phyloP scores from a whole-genome alignment of 1,140 invertebrate species.

The Anoplophora glabripennis region DNA sequence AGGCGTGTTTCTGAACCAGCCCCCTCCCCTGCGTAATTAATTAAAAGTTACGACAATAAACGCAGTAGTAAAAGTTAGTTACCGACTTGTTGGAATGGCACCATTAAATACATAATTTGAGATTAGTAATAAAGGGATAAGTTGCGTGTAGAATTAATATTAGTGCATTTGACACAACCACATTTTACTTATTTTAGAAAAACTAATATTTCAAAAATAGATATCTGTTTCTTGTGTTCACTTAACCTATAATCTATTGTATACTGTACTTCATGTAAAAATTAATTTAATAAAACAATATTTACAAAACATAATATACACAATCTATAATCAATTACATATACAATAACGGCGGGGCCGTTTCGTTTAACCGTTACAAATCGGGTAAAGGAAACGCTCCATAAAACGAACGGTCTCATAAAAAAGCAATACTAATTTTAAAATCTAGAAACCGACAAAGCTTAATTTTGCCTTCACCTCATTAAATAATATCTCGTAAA shows the following conservation, averaged over 20 bases:
- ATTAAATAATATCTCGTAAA: slow-evolving; percentile 10
- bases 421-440: slow-evolving; percentile 19
- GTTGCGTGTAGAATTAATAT: slow-evolving; percentile 25
- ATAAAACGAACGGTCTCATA: background rate
- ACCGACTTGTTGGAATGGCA: slow-evolving; percentile 19
- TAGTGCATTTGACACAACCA: slow-evolving; percentile 36
- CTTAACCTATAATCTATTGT: slow-evolving; percentile 12
- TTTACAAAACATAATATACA: background rate
- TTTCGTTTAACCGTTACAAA: slow-evolving; percentile 6
- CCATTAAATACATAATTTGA: slow-evolving; percentile 3
- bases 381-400: slow-evolving; percentile 8
- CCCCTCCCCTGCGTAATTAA: background rate
- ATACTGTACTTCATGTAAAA: slow-evolving; percentile 12
- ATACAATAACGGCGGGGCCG: background rate
- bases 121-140: too few relatives aligned
- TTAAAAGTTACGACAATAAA: slow-evolving; percentile 13
- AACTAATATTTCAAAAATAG: slow-evolving; percentile 40
- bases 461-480: slow-evolving; percentile 18
- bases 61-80: slow-evolving; percentile 12
- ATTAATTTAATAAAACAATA: slow-evolving; percentile 5
- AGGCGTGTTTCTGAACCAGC: background rate
- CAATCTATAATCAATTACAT: slow-evolving; percentile 4
- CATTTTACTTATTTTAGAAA: slow-evolving; percentile 30
- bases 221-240: slow-evolving; percentile 24
- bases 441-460: slow-evolving; percentile 12